Evolutionary conservation across 2,888 invertebrate species (phyloP).

Genomic region (Gerris lacustris): DNA sequence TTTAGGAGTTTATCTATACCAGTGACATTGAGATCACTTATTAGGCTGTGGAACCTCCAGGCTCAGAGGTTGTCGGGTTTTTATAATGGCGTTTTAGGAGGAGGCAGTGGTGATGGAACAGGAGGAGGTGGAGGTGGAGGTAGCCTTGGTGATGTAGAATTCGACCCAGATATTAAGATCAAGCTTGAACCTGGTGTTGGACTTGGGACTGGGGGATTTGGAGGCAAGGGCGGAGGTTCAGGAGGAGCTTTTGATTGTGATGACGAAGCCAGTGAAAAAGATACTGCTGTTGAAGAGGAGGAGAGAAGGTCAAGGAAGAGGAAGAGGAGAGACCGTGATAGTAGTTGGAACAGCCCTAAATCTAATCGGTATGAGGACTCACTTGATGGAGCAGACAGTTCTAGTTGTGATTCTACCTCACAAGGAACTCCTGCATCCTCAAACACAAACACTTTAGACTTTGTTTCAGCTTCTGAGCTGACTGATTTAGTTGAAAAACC

Average conservation of each 20-base stretch:
- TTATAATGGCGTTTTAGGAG: constrained; percentile 37
- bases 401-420: constrained; percentile 24
- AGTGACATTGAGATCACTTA: constrained; percentile 71
- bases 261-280: neutral
- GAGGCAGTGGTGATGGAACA: constrained; percentile 30
- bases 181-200: constrained; percentile 33
- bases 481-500: neutral
- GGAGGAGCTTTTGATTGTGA: constrained; percentile 9
- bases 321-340: constrained; percentile 23
- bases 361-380: constrained; percentile 11
- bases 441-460: constrained; percentile 11
- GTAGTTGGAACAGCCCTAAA: constrained; percentile 24
- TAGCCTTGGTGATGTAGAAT: constrained; percentile 15
- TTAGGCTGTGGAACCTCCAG: constrained; percentile 75
- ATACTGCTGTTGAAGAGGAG: constrained; percentile 5
- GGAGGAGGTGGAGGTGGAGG: constrained; percentile 29
- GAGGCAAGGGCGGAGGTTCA: neutral
- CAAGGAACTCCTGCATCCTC: constrained; percentile 25
- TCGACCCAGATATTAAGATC: constrained; percentile 2
- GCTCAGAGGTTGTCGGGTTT: constrained; percentile 36
- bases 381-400: constrained; percentile 20
- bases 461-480: neutral
- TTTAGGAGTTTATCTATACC: constrained; percentile 76
- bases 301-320: constrained; percentile 19
- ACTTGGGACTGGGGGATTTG: constrained; percentile 33